Percentiles rank a stretch among this genome's conserved stretches.
Evolutionary conservation across 2,797 vertebrate species (phyloP).

Genomic region (Lacerta viridis): DNA sequence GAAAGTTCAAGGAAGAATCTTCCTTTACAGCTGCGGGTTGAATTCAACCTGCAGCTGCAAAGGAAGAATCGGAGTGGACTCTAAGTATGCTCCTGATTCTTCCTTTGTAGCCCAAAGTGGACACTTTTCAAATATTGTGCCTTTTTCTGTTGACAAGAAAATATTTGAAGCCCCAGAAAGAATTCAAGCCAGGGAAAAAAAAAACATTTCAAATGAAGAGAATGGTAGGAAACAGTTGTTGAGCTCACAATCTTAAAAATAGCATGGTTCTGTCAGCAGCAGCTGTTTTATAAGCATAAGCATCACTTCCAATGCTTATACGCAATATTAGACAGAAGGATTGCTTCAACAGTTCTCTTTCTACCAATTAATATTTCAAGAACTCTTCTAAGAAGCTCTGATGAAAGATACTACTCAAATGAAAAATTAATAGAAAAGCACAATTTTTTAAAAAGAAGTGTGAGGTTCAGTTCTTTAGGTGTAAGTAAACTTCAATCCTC

Average conservation of each 20-base stretch:
- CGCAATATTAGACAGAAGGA: not conserved
- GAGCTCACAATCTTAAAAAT: not conserved
- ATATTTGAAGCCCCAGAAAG: too few relatives aligned
- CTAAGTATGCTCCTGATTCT: too few relatives aligned
- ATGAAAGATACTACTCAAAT: not conserved
- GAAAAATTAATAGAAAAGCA: conserved; percentile 5
- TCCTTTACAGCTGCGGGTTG: too few relatives aligned
- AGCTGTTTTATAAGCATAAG: not conserved
- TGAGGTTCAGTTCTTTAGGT: not conserved
- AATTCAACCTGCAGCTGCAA: too few relatives aligned
- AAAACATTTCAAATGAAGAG: not conserved
- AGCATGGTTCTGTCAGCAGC: not conserved
- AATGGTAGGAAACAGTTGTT: not conserved
- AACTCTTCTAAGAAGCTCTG: not conserved
- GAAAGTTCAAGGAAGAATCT: too few relatives aligned
- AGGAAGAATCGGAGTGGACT: too few relatives aligned
- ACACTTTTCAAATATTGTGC: too few relatives aligned
- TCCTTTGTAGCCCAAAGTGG: too few relatives aligned
- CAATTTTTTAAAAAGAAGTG: too few relatives aligned
- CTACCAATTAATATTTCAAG: not conserved
- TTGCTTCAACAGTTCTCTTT: not conserved
- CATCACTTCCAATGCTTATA: not conserved
- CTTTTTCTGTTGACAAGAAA: too few relatives aligned
- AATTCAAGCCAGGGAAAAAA: not conserved
- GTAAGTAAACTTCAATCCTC: not conserved